Conservation (phyloP, 30 jellyfish, hydroid and myxozoan species). For the Catostylus mosaicus region DNA sequence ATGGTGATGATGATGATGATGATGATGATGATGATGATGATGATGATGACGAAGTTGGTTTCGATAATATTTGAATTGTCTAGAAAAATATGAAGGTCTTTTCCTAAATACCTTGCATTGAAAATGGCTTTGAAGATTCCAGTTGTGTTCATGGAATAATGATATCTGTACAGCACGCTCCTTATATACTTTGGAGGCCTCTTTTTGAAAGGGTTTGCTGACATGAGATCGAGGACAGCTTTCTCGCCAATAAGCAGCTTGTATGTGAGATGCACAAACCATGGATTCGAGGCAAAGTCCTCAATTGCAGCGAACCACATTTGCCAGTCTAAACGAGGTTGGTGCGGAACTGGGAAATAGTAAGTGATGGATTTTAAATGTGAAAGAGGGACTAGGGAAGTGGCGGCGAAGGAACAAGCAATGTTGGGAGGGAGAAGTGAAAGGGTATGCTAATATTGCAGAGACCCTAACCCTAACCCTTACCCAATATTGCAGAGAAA, state of each 20-base stretch:
- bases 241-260: constrained; percentile 55
- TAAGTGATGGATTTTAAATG: too few species aligned
- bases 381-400: too few species aligned
- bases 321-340: constrained; percentile 90
- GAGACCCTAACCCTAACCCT: too few species aligned
- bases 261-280: constrained; percentile 63
- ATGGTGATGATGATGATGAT: too few species aligned
- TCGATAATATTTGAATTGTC: too few species aligned
- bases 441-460: too few species aligned
- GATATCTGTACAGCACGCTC: constrained; percentile 67
- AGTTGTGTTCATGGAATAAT: constrained; percentile 45
- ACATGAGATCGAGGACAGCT: constrained; percentile 62
- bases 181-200: constrained; percentile 72
- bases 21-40: too few species aligned
- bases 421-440: too few species aligned
- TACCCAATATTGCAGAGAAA: too few species aligned
- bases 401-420: too few species aligned
- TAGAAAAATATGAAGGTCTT: too few species aligned
- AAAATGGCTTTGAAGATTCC: constrained; percentile 43
- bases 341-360: constrained; percentile 65
- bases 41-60: too few species aligned
- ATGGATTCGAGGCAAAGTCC: constrained; percentile 52
- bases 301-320: constrained; percentile 78
- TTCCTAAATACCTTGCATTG: constrained; percentile 34
- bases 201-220: constrained; percentile 47